Percentiles rank a stretch among this genome's conserved stretches.
Conservation (phyloP, 2,888 invertebrate species). For the Proisotoma minuta region DNA sequence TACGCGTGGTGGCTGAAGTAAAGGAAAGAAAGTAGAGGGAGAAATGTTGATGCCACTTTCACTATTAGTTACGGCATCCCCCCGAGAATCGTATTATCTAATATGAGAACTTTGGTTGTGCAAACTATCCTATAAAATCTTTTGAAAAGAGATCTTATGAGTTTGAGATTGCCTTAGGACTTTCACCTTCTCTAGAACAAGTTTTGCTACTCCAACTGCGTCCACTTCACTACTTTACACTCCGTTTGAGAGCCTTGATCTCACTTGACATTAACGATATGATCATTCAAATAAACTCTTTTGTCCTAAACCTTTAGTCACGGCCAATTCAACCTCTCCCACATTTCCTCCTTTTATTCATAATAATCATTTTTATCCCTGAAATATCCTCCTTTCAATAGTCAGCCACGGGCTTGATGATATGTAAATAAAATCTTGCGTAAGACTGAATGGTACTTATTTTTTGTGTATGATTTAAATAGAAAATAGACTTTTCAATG, state of each 20-base stretch:
- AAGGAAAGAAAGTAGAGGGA: too few species aligned
- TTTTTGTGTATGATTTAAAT: too few species aligned
- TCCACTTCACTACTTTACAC: constrained; percentile 4
- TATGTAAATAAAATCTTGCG: too few species aligned
- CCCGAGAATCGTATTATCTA: constrained; percentile 17
- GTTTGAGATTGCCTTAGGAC: constrained; percentile 17
- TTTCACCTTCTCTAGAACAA: constrained; percentile 13
- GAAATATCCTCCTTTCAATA: too few species aligned
- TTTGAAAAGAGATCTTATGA: constrained; percentile 18
- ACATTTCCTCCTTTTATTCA: too few species aligned
- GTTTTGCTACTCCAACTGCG: neutral
- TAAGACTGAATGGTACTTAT: too few species aligned
- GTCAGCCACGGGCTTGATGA: too few species aligned
- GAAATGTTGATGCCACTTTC: constrained; percentile 2
- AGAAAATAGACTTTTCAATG: too few species aligned
- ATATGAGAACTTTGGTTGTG: constrained; percentile 18
- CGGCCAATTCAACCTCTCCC: too few species aligned
- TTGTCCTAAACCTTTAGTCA: constrained; percentile 1
- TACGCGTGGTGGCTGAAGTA: too few species aligned
- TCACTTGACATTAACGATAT: constrained; percentile 5
- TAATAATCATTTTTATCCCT: too few species aligned
- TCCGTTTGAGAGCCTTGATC: constrained; percentile 2
- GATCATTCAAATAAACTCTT: constrained; percentile 6
- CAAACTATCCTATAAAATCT: constrained; percentile 14
- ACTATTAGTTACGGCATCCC: constrained; percentile 11